Evolutionary conservation across 1,140 invertebrate species (phyloP).

Genomic region (Pseudomyrmex sp.): DNA sequence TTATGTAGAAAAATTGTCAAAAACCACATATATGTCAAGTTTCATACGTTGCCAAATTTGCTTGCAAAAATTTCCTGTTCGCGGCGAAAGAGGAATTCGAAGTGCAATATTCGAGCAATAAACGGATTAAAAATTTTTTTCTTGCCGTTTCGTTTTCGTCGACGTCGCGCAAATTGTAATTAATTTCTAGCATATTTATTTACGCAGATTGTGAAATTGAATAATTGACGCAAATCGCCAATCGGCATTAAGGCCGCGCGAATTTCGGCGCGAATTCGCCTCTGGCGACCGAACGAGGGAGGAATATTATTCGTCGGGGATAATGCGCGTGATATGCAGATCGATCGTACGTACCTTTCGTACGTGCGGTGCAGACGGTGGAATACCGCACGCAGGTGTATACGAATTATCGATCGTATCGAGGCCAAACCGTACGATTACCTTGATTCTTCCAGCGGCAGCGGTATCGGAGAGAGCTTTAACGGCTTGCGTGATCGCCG

Average conservation of each 20-base stretch:
- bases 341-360: background rate
- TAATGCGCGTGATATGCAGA: slow-evolving; percentile 30
- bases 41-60: background rate
- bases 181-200: slow-evolving; percentile 9
- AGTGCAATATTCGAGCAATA: background rate
- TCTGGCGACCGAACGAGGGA: background rate
- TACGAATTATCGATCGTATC: slow-evolving; percentile 48
- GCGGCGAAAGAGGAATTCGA: background rate
- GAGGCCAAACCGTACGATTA: slow-evolving; percentile 40
- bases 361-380: slow-evolving; percentile 12
- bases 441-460: slow-evolving; percentile 46
- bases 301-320: background rate
- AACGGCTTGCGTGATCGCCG: slow-evolving; percentile 32
- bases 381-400: slow-evolving; percentile 23
- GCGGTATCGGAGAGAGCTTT: background rate
- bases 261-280: background rate
- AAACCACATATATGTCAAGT: slow-evolving; percentile 3
- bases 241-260: background rate
- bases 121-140: background rate
- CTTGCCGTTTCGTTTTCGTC: background rate
- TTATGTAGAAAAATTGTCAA: slow-evolving; percentile 22
- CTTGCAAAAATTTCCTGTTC: background rate
- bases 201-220: background rate
- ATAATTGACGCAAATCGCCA: background rate
- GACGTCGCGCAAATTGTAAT: background rate